Evolutionary conservation across 2,888 invertebrate species (phyloP).

Genomic region (Eupithecia abbreviata): DNA sequence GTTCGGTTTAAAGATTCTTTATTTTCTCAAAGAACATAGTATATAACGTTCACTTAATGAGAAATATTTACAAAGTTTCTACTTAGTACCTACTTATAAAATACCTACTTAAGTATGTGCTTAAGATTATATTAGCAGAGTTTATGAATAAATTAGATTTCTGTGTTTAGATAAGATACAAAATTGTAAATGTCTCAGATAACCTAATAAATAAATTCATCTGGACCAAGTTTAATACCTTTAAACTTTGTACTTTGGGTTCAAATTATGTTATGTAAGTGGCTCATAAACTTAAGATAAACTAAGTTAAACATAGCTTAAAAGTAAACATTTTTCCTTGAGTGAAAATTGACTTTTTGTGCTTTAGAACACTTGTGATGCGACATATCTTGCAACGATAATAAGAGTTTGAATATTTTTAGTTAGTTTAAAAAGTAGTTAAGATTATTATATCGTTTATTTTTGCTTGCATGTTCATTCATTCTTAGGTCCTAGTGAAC

Average conservation of each 20-base stretch:
- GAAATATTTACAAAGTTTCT: no score
- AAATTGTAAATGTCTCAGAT: background rate
- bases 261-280: background rate
- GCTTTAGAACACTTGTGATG: background rate
- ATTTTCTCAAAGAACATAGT: no score
- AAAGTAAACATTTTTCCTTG: background rate
- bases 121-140: no score
- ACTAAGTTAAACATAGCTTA: background rate
- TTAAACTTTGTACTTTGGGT: background rate
- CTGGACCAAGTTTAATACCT: background rate
- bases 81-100: no score
- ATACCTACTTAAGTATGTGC: no score
- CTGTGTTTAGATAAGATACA: conserved; percentile 34
- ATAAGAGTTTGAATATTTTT: background rate
- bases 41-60: no score
- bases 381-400: background rate
- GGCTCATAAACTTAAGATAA: background rate
- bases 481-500: no score
- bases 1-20: background rate
- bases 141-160: background rate
- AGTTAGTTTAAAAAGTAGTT: background rate
- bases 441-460: no score
- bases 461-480: no score
- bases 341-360: background rate
- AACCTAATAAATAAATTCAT: background rate